Evolutionary conservation across 2,113 vertebrate species (phyloP), one percentile per base, ranked within the genome.

Genomic region (Eclectus roratus): DNA sequence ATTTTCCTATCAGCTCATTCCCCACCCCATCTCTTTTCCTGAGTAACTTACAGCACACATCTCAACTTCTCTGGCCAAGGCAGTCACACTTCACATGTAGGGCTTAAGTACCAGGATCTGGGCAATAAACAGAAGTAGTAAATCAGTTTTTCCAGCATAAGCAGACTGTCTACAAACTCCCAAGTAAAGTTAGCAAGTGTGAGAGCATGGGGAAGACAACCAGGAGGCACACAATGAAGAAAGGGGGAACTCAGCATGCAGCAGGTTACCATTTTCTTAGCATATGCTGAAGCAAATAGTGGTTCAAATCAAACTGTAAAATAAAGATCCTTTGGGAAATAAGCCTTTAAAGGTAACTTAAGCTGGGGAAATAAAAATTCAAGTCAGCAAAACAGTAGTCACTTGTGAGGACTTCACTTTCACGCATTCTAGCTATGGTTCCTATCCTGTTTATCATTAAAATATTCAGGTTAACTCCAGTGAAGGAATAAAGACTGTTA

Each of bases 191-290:
- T 31, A 6, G 17, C 1, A 0, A 11, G 5, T 10, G 8, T 6
- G 15, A 15, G n/a, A 64, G 35, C 0, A 12, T 0, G 0, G 7
- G 7, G 41, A 56, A 61, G 53, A 58, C 27, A 73, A 61, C 5
- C 4, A 3, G 16, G 29, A 89, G 17, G 24, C 28, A 69, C 35
- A 44, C 6, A 50, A 23, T 1, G 12, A 46, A n/a, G 37, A 21
- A 27, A 11, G 8, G 0, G 64, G 25, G 64, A 55, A 9, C 33
- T n/a, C n/a, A 44, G 47, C 33, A 52, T 2, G 3, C 33, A 76
- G 27, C 1, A 14, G 29, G 29, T 28, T 23, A 39, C 11, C 31
- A 25, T 21, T 60, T 37, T 69, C 47, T 6, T 33, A 33, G 5
- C 0, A 4, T 3, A 49, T n/a, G n/a, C 64, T 65, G 68, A 20